These are phyloP conservation scores for Pomacea maculata DNA, from an alignment of 1,140 invertebrate species.

Conservation along the genomic window DNA sequence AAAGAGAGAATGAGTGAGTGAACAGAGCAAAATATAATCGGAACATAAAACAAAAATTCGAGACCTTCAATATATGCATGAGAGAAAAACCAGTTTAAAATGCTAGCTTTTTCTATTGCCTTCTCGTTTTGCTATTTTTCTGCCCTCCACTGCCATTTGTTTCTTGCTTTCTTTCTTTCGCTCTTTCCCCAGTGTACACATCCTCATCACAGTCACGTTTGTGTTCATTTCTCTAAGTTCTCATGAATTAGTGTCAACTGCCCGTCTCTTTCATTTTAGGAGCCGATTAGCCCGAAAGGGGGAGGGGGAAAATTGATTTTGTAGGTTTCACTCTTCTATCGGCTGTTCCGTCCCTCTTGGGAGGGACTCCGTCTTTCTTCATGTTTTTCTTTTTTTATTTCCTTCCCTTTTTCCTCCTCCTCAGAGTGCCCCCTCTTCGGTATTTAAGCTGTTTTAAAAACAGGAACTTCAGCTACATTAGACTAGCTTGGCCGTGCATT, in stretches of 20 bases:
- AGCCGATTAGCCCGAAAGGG: neutral
- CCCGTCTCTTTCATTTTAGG: neutral
- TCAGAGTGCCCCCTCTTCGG: neutral
- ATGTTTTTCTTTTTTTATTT: neutral
- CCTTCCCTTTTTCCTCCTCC: neutral
- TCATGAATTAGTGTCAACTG: neutral
- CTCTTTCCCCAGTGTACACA: neutral
- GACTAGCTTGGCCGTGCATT: neutral
- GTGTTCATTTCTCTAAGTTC: neutral
- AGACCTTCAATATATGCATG: neutral
- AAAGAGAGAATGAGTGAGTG: neutral
- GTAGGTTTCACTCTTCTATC: neutral
- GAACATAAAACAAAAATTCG: neutral
- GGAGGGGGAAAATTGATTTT: neutral
- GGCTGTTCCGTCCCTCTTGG: neutral
- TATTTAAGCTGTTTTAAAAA: neutral
- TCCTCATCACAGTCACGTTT: neutral
- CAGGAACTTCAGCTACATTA: neutral
- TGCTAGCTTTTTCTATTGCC: constrained; percentile 3
- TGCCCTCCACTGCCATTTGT: neutral
- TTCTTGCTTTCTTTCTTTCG: constrained; percentile 6
- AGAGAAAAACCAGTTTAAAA: neutral
- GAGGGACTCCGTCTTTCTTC: no score
- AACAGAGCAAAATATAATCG: neutral
- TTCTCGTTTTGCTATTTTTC: neutral